These are phyloP conservation scores for Prionace glauca DNA, from an alignment of 2,797 vertebrate species.

Conservation along the genomic window DNA sequence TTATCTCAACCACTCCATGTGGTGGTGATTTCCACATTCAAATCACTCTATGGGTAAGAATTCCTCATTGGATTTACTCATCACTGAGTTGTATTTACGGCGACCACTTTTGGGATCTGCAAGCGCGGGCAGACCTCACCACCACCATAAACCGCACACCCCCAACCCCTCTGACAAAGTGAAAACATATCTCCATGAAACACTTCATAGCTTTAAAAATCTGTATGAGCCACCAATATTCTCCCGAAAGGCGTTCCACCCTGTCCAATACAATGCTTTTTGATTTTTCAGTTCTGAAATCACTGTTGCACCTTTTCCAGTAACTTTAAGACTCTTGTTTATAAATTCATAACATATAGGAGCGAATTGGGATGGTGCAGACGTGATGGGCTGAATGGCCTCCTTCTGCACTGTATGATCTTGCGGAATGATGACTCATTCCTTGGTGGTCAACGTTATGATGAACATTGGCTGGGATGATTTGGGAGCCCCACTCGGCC, in stretches of 20 bases:
- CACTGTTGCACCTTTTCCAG: not conserved
- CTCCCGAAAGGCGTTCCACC: not conserved
- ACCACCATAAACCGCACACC: too few species aligned
- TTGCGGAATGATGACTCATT: too few species aligned
- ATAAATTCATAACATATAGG: too few species aligned
- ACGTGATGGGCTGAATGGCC: too few species aligned
- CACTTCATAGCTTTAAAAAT: not conserved
- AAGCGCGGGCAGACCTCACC: not conserved
- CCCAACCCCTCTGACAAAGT: too few species aligned
- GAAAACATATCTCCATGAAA: not conserved
- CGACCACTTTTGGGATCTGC: too few species aligned
- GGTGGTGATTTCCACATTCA: too few species aligned
- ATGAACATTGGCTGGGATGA: too few species aligned
- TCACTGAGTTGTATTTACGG: not conserved
- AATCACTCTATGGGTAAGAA: not conserved
- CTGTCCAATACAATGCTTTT: not conserved
- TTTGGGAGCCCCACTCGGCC: too few species aligned
- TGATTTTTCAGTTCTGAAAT: not conserved
- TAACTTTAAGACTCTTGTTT: not conserved
- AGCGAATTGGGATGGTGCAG: too few species aligned
- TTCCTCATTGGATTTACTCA: not conserved
- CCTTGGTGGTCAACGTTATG: too few species aligned
- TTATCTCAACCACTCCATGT: not conserved
- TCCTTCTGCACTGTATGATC: too few species aligned
- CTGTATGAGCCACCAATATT: not conserved